phyloP scores from a whole-genome alignment of 2,113 vertebrate species.

The Phycodurus eques region DNA sequence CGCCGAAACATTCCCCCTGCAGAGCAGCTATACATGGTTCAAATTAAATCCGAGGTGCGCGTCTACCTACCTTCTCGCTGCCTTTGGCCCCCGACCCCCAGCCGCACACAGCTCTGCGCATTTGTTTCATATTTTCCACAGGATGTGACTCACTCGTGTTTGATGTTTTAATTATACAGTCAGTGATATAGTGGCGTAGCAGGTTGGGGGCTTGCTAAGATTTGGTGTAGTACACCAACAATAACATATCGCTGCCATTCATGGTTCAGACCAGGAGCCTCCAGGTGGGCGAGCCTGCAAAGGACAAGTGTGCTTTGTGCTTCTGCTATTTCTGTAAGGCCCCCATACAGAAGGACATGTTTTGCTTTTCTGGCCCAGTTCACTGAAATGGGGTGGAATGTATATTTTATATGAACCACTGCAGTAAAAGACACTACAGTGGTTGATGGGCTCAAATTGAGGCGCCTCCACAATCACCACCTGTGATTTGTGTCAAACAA shows the following conservation, averaged over 20 bases:
- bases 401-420: constrained; percentile 22
- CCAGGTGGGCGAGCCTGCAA: constrained; percentile 16
- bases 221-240: constrained; percentile 41
- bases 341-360: constrained; percentile 26
- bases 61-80: constrained; percentile 32
- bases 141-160: constrained; percentile 66
- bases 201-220: constrained; percentile 20
- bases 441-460: constrained; percentile 38
- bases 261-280: constrained; percentile 51
- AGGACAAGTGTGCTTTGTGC: constrained; percentile 52
- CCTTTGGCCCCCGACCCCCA: constrained; percentile 21
- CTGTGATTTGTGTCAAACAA: constrained; percentile 14
- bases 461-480: constrained; percentile 21
- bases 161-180: constrained; percentile 71
- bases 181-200: constrained; percentile 66
- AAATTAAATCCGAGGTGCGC: constrained; percentile 62
- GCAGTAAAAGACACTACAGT: constrained; percentile 30
- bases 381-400: constrained; percentile 35
- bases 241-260: constrained; percentile 55
- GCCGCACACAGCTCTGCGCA: constrained; percentile 26
- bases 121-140: constrained; percentile 68
- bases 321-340: constrained; percentile 30
- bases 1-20: constrained; percentile 28
- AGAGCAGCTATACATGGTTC: constrained; percentile 55
- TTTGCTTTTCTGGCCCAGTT: constrained; percentile 27